These are phyloP conservation scores for Bovichtus diacanthus DNA, from an alignment of 2,797 vertebrate genomes.

Conservation along the genomic window DNA sequence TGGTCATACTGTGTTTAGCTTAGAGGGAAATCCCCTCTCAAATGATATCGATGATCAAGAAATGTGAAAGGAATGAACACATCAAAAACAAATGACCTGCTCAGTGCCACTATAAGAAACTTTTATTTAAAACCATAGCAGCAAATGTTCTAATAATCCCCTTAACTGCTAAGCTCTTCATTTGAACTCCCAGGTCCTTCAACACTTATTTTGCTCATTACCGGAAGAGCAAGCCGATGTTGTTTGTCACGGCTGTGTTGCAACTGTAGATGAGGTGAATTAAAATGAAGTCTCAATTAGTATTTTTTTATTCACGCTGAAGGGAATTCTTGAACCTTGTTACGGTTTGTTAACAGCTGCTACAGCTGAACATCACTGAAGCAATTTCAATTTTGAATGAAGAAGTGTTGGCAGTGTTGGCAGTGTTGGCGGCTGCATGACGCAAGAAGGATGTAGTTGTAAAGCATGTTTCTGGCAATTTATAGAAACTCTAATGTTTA, in stretches of 20 bases:
- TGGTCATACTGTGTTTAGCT: constrained; percentile 8
- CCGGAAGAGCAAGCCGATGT: background rate
- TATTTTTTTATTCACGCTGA: constrained; percentile 41
- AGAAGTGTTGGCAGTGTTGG: background rate
- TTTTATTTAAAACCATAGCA: constrained; percentile 36
- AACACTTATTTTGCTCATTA: constrained; percentile 40
- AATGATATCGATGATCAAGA: constrained; percentile 33
- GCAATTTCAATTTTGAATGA: constrained; percentile 6
- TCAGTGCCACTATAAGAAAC: constrained; percentile 14
- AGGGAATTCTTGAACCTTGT: constrained; percentile 34
- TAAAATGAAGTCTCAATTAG: constrained; percentile 35
- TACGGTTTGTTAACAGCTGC: constrained; percentile 35
- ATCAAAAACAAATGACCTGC: constrained; percentile 31
- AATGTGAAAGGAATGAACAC: constrained; percentile 37
- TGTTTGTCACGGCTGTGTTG: constrained; percentile 28
- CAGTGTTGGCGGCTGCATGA: background rate
- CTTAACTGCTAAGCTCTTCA: constrained; percentile 28
- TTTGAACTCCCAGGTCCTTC: constrained; percentile 47
- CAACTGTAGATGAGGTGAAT: constrained; percentile 34
- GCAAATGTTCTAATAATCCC: constrained; percentile 40
- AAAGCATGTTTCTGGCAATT: background rate
- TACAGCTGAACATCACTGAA: constrained; percentile 11
- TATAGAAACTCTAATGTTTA: background rate
- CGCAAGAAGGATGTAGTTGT: background rate
- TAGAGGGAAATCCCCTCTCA: constrained; percentile 17